Evolutionary conservation across 2,113 vertebrate species (phyloP), one percentile per base, ranked within the genome.

Genomic region (Gopherus evgoodei): DNA sequence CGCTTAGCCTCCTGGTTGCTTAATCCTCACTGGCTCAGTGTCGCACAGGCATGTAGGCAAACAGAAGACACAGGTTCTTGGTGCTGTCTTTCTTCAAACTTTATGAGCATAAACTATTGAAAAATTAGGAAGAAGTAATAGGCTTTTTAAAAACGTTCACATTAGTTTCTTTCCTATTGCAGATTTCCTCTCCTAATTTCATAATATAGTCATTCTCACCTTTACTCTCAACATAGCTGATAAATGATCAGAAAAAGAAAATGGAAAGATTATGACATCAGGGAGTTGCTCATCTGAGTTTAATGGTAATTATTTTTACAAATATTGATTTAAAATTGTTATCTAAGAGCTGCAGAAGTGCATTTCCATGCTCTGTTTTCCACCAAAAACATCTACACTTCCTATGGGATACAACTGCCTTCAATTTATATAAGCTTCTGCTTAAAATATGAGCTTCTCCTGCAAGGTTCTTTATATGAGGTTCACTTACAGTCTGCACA

Each of bases 201-300:
- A 84, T 53, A 53, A 88, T 91, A 90, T 83, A 44, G 72, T 79
- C 83, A 54, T 19, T 79, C 49, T 76, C 75, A 44, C 35, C 38
- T 62, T 22, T 93, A 62, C 35, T 35, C 88, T 90, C 50, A 84
- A 49, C 59, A 54, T 86, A 81, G 83, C 56, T 81, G 56, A 81
- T 24, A 78, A 44, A 42, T 56, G 57, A 89, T 91, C 56, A 92
- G 90, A 90, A 96, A 95, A 95, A 76, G 7, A 90, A 95, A 94
- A 91, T 22, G 25, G 83, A 95, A 82, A 38, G 52, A 92, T 81
- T 90, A 85, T 27, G 44, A 59, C 53, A 86, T 25, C 1, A 16
- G 76, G 21, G 88, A 92, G 13, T 83, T 91, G 78, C 84, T 91
- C 57, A 90, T 90, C 44, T 90, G 86, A 90, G 56, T 57, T 94